Percentiles rank a stretch among this genome's conserved stretches.
Conservation (phyloP, 2,113 vertebrate genomes). For the Talpa occidentalis region DNA sequence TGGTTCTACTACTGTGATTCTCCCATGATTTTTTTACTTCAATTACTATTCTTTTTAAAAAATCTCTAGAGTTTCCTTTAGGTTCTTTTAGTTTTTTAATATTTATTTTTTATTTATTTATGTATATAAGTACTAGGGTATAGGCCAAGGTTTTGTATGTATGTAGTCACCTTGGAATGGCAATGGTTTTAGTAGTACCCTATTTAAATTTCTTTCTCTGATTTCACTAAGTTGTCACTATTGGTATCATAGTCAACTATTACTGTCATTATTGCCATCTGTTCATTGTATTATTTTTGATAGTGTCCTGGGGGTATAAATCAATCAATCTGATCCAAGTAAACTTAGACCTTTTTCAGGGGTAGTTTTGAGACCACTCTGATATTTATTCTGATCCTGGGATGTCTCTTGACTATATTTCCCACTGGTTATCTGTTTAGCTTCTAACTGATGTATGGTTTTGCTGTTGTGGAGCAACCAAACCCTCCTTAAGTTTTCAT, state of each 20-base stretch:
- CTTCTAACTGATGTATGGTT: not conserved
- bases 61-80: too few relatives aligned
- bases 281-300: conserved; percentile 11
- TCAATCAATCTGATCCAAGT: conserved; percentile 3
- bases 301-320: not conserved
- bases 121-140: too few relatives aligned
- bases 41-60: not conserved
- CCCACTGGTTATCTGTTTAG: not conserved
- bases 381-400: not conserved
- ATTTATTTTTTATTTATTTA: too few relatives aligned
- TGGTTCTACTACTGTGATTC: not conserved
- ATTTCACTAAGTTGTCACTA: not conserved
- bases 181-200: not conserved
- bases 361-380: not conserved
- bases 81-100: too few relatives aligned
- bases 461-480: not conserved
- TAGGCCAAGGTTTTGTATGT: not conserved
- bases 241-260: not conserved
- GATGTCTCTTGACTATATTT: not conserved
- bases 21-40: not conserved
- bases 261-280: conserved; percentile 18
- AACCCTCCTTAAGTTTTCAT: not conserved
- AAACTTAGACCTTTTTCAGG: not conserved
- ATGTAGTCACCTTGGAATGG: not conserved
- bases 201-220: not conserved